Base-by-base conservation (phyloP, 2,113 vertebrate species). In the Esox niger region DNA sequence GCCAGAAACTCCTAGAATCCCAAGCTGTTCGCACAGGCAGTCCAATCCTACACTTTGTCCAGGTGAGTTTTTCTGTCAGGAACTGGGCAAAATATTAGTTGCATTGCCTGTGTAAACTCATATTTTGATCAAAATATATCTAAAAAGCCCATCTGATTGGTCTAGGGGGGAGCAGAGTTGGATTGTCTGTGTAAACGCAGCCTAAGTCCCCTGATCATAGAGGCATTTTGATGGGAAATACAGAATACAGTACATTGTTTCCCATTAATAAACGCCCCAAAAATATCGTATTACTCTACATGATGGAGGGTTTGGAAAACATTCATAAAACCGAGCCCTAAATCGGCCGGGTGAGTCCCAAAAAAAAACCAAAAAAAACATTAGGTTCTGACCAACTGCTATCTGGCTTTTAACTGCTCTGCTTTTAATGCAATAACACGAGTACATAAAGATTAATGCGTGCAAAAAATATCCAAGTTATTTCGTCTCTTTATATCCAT, bases 381-480 rank as follows among this genome's bases (percentile, higher is more conserved):
- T 13, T 17, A n/a, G 9, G 59, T 31, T n/a, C 30, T n/a, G 21
- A 11, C 49, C 54, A 54, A 54, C 69, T 58, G 57, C 57, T 61
- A 31, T 62, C 46, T 54, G 21, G 66, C 62, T 65, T 70, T 62
- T 61, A 47, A n/a, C n/a, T n/a, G n/a, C n/a, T n/a, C n/a, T n/a
- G n/a, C n/a, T n/a, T 55, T 66, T 59, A 66, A 47, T 13, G 54
- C 61, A 74, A 73, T 64, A 68, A 67, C n/a, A n/a, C 73, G 60
- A 76, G 43, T 65, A 82, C 87, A 79, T 82, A 80, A 84, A 84
- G 69, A 46, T 75, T 21, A 71, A 74, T 54, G 73, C 57, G 74
- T 78, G 77, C 79, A 76, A 74, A n/a, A n/a, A 76, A 62, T 57
- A 67, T 81, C 70, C 62, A 57, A 66, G 71, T 59, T 27, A 21